A percentile compares a stretch with the other conserved stretches of the same genome.
Evolutionary conservation across 2,797 vertebrate species (phyloP).

Genomic region (Poecilia picta): DNA sequence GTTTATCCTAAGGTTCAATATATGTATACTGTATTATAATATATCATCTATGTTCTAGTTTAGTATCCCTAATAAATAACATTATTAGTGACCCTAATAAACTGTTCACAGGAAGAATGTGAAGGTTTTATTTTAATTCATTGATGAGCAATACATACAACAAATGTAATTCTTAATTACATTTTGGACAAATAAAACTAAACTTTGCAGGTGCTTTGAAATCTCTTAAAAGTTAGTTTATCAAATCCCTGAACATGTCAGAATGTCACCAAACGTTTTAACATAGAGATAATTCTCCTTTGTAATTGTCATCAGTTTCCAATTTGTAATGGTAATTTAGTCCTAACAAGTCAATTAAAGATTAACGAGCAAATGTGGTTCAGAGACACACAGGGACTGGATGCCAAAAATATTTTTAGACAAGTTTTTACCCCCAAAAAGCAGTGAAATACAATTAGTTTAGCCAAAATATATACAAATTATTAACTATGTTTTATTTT

Average conservation of each 20-base stretch:
- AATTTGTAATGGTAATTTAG: constrained; percentile 7
- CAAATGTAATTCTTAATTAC: neutral
- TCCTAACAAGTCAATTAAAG: constrained; percentile 21
- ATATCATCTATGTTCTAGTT: neutral
- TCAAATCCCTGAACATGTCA: neutral
- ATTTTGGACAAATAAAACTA: neutral
- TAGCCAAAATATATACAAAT: neutral
- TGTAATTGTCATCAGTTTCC: constrained; percentile 19
- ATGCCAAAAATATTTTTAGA: constrained; percentile 1
- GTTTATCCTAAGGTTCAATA: neutral
- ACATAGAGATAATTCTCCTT: constrained; percentile 17
- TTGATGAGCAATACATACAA: neutral
- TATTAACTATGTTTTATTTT: neutral
- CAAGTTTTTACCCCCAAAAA: neutral
- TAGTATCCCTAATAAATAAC: neutral
- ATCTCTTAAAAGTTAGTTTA: constrained; percentile 1
- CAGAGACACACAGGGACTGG: constrained; percentile 5
- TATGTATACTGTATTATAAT: neutral
- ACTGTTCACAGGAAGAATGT: neutral
- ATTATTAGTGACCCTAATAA: neutral
- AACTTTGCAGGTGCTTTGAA: constrained; percentile 2
- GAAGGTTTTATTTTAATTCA: neutral
- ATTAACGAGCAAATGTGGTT: constrained; percentile 16
- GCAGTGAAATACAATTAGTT: neutral
- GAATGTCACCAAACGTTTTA: neutral